Percentiles rank a stretch among this genome's conserved stretches.
These are phyloP conservation scores for Cantharis rustica DNA, from an alignment of 2,888 invertebrate genomes.

Conservation along the genomic window DNA sequence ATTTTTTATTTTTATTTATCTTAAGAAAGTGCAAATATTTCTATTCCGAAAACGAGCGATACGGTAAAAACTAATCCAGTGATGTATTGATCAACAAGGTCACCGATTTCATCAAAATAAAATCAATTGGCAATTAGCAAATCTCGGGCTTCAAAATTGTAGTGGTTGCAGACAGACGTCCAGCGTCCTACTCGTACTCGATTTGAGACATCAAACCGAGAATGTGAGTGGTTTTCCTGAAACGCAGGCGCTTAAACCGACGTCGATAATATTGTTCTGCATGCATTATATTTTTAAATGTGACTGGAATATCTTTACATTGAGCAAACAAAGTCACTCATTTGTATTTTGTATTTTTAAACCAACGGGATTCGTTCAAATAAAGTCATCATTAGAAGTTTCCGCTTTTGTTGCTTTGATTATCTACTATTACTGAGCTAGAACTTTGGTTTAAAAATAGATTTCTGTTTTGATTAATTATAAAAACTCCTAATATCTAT, in stretches of 20 bases:
- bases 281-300: constrained; percentile 53
- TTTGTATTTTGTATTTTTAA: constrained; percentile 35
- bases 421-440: background rate
- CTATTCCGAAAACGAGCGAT: background rate
- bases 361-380: constrained; percentile 10
- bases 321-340: constrained; percentile 45
- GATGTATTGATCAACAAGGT: background rate
- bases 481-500: background rate
- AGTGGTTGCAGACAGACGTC: constrained; percentile 1
- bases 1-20: too few relatives aligned
- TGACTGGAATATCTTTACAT: constrained; percentile 51
- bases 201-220: constrained; percentile 21
- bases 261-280: constrained; percentile 51
- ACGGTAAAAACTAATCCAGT: background rate
- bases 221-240: constrained; percentile 35
- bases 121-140: background rate
- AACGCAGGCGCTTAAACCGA: constrained; percentile 48
- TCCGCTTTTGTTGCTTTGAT: background rate
- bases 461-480: background rate
- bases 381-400: constrained; percentile 9
- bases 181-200: constrained; percentile 16
- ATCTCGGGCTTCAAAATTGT: background rate
- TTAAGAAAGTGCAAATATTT: background rate
- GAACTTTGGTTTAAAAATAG: background rate
- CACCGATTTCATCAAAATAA: background rate